Conservation (phyloP, 2,113 vertebrate species). For the human (Homo sapiens) region GRCh38 chr3:170121501-170122000, state of each 20-base stretch:
- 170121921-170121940: background rate
- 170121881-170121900: background rate
- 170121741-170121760: conserved; percentile 6
- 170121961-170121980: background rate
- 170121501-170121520: background rate
- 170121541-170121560: background rate
- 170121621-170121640: background rate
- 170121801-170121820: conserved; percentile 29
- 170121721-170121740: background rate
- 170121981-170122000: too few species aligned
- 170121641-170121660: background rate
- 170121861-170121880: background rate
- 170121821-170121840: conserved; percentile 19
- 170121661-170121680: background rate
- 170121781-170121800: background rate
- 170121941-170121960: background rate
- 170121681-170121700: conserved; percentile 2
- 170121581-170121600: background rate
- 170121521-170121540: background rate
- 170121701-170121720: background rate
- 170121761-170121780: background rate
- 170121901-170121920: background rate
- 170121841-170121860: conserved; percentile 5
- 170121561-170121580: background rate
- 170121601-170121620: background rate